Evolutionary conservation across 2,888 invertebrate species (phyloP).

Genomic region (Bombylius discolor): DNA sequence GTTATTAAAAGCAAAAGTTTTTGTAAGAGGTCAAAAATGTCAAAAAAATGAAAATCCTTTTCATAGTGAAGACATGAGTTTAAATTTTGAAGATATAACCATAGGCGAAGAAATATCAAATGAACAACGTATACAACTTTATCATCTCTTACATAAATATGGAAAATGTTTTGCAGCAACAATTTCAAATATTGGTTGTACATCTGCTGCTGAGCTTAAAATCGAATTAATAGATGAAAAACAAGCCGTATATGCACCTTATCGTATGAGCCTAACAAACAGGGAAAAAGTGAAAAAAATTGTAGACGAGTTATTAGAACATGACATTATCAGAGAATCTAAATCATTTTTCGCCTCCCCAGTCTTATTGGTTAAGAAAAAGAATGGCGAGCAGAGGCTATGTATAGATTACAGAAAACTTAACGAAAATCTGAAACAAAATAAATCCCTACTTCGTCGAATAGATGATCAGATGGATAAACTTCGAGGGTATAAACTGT

Average conservation of each 20-base stretch:
- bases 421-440: slow-evolving; percentile 21
- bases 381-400: slow-evolving; percentile 16
- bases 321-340: no score
- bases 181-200: slow-evolving; percentile 3
- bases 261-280: slow-evolving; percentile 18
- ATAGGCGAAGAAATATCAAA: not conserved
- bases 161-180: slow-evolving; percentile 2
- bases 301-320: no score
- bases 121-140: not conserved
- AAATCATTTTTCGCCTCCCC: slow-evolving; percentile 18
- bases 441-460: not conserved
- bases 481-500: slow-evolving; percentile 11
- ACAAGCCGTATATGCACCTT: slow-evolving; percentile 19
- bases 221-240: no score
- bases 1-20: not conserved
- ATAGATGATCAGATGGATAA: not conserved
- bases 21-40: not conserved
- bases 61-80: not conserved
- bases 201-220: no score
- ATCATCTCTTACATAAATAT: not conserved
- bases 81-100: not conserved
- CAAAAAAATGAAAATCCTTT: not conserved
- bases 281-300: no score
- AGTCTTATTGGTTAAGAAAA: slow-evolving; percentile 12
- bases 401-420: slow-evolving; percentile 22